Evolutionary conservation across 92 coral and sea anemone genomes (phyloP).

Genomic region (Paramuricea clavata): DNA sequence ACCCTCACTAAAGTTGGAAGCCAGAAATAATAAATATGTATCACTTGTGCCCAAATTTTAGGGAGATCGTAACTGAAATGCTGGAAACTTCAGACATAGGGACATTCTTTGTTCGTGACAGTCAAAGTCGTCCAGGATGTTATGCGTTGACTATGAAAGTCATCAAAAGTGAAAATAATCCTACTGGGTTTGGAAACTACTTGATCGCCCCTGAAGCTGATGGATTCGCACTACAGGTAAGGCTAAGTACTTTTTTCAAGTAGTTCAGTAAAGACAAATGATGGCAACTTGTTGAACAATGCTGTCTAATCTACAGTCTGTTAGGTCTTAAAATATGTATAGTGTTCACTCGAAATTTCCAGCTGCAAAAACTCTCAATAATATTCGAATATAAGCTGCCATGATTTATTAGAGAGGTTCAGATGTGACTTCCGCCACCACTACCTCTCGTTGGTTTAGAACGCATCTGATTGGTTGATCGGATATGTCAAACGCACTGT

Average conservation of each 20-base stretch:
- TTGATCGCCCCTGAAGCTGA: constrained; percentile 79
- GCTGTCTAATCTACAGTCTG: not conserved
- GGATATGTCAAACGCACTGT: no score
- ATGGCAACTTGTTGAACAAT: not conserved
- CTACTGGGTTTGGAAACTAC: constrained; percentile 87
- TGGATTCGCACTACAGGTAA: constrained; percentile 85
- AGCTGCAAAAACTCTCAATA: no score
- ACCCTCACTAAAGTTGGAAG: no score
- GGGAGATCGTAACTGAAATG: constrained; percentile 93
- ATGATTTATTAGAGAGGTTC: no score
- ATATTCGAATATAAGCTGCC: no score
- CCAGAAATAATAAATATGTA: no score
- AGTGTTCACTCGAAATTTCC: no score
- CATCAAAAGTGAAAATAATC: constrained; percentile 57
- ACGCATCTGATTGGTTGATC: no score
- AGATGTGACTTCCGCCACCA: no score
- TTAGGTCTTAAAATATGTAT: no score
- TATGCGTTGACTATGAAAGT: constrained; percentile 91
- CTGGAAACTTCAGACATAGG: constrained; percentile 89
- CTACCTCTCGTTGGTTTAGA: no score
- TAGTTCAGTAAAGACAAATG: not conserved
- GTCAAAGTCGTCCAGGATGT: constrained; percentile 93
- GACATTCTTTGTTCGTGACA: constrained; percentile 95
- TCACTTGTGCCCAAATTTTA: constrained; percentile 5
- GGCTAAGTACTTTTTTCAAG: not conserved